A percentile compares a stretch with the other conserved stretches of the same genome.
Conservation (phyloP, 1,140 invertebrate genomes). For the Cotesia glomerata region DNA sequence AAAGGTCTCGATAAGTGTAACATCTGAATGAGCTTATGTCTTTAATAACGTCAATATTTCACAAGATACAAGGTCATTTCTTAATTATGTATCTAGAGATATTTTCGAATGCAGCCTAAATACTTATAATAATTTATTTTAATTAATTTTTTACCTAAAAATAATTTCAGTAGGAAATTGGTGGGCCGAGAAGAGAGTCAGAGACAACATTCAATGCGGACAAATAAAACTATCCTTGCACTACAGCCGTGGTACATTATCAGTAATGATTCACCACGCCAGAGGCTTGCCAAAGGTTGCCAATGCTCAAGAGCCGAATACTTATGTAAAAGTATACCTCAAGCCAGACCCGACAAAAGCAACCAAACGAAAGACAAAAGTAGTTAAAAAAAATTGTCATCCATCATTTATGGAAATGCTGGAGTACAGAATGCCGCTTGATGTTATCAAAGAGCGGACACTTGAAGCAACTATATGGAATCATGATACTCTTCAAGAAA, state of each 20-base stretch:
- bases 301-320: conserved; percentile 81
- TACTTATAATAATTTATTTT: no score
- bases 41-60: no score
- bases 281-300: conserved; percentile 79
- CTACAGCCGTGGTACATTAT: conserved; percentile 80
- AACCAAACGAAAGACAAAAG: conserved; percentile 95
- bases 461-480: conserved; percentile 95
- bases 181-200: conserved; percentile 58
- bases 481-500: conserved; percentile 93
- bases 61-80: no score
- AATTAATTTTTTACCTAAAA: no score
- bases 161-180: conserved; percentile 56
- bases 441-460: conserved; percentile 75
- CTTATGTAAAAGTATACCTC: conserved; percentile 94
- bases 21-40: no score
- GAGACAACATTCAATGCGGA: conserved; percentile 61
- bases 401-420: conserved; percentile 98
- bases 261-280: conserved; percentile 88
- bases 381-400: conserved; percentile 88
- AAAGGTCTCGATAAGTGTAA: no score
- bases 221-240: conserved; percentile 84
- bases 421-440: conserved; percentile 85
- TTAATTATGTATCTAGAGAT: no score
- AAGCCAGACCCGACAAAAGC: conserved; percentile 85
- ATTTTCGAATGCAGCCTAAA: no score